Base-by-base conservation (phyloP, 2,113 vertebrate genomes). In the Monarcha castaneiventris region DNA sequence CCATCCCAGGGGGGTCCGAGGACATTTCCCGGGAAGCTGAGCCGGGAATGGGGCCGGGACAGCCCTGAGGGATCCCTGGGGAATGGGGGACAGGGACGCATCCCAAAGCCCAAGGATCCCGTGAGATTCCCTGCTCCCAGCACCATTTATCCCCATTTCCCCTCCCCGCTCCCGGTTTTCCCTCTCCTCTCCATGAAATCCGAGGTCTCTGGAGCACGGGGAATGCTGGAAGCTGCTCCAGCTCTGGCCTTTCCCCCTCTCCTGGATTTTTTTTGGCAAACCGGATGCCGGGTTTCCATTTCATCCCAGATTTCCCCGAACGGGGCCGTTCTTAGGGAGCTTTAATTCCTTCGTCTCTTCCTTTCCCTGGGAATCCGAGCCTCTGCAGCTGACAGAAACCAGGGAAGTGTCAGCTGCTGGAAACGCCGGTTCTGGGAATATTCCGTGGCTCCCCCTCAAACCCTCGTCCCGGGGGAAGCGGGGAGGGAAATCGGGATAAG, bases 131-230 rank as follows among this genome's bases (percentile, higher is more conserved):
- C 29, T 3, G 14, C 48, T 23, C 61, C 68, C 73, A 54, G 26
- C 44, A 23, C 23, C 16, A 0, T 1, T 64, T 22, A 5, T 29
- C n/a, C 76, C 61, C 29, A 22, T 9, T 39, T 39, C 9, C 2
- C 7, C 6, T 8, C 44, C 13, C 35, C 3, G 12, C 20, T 64
- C 49, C 46, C 23, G 3, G 3, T 37, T 64, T 78, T 69, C 68
- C 48, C 30, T 58, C 58, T 29, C 16, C 20, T 10, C 33, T 29
- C 25, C 25, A 0, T 14, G 27, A 10, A 6, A 10, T 43, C 43
- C 1, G 1, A 27, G 58, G 63, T 0, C 1, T 0, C 3, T 0
- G 3, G 25, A 26, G 51, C 46, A 3, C 23, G 7, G 58, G 39
- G 30, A 13, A 7, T 3, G 15, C 0, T 30, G 10, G 75, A 21